Base-by-base conservation (phyloP, 2,888 invertebrate genomes). In the Lutraria lutraria region DNA sequence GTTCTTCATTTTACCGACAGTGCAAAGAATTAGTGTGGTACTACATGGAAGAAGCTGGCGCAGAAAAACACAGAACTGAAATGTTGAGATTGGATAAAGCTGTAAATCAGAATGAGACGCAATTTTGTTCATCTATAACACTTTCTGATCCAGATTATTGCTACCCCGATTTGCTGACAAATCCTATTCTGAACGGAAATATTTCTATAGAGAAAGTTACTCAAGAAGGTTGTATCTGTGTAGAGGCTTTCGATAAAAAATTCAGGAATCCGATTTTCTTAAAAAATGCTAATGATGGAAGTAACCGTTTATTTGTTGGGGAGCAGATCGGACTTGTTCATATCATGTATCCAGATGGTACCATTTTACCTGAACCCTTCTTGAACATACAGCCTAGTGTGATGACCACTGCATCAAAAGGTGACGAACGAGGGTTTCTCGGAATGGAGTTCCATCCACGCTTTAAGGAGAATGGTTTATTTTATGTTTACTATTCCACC, bases 391-490 rank as follows among this genome's bases (percentile, higher is more conserved):
- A 81, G 1, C 31, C 83, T 31, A 79, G 89, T 0, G 93, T 95
- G 12, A 80, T 94, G 13, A 93, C 94, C 13, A 92, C 94, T 0
- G 19, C 53, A 8, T 86, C 56, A 12, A 84, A 86, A 63, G 95
- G 94, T 0, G 95, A 95, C 84, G 96, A 96, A 86, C 83, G 96
- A 16, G 96, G 96, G 0, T 91, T 96, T 76, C 93, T 96, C 3
- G 95, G 95, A 6, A 86, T 96, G 87, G 94, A 94, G 6, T 95
- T 96, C 86, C 96, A 96, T 91, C 96, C 96, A n/a, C 83, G 94
- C 6, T 96, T 93, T 90, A 81, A 56, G n/a, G 15, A 85, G 52
- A 96, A 96, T 88, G 91, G 94, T 21, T 93, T 93, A 82, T 94
- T 96, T 76, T 96, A 94, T 85, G 88, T 96, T 15, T 96, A 95